Conservation (phyloP, 2,113 vertebrate species). For the Aphelocoma coerulescens region DNA sequence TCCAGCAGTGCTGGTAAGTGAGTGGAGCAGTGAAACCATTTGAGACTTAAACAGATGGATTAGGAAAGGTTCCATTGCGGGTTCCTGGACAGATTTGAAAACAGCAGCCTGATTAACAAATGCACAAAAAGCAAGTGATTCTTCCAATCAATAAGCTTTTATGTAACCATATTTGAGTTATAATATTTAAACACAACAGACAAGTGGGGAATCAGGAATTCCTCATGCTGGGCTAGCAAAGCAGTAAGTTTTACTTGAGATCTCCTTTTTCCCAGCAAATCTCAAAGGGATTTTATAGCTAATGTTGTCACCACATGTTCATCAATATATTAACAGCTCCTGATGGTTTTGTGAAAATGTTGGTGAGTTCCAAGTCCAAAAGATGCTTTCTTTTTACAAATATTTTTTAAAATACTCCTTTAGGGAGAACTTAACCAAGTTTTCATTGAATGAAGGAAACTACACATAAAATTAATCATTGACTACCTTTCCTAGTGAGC, state of each 20-base stretch:
- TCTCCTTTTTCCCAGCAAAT: background rate
- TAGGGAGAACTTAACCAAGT: background rate
- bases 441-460: background rate
- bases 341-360: background rate
- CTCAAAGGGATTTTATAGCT: background rate
- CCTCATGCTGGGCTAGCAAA: constrained; percentile 36
- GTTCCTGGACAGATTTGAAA: constrained; percentile 70
- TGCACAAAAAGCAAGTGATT: constrained; percentile 68
- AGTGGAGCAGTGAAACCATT: constrained; percentile 66
- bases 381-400: background rate
- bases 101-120: constrained; percentile 70
- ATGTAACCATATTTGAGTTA: constrained; percentile 63
- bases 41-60: constrained; percentile 71
- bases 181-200: constrained; percentile 59
- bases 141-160: constrained; percentile 67
- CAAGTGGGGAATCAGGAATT: constrained; percentile 50
- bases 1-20: constrained; percentile 62
- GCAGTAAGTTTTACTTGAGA: constrained; percentile 17
- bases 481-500: background rate
- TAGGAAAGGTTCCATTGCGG: constrained; percentile 67
- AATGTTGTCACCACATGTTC: constrained; percentile 5
- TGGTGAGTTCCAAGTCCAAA: background rate
- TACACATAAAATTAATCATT: background rate
- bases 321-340: constrained; percentile 3
- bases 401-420: background rate